phyloP scores from a whole-genome alignment of 2,797 vertebrate genomes.

The Hylomyscus alleni region DNA sequence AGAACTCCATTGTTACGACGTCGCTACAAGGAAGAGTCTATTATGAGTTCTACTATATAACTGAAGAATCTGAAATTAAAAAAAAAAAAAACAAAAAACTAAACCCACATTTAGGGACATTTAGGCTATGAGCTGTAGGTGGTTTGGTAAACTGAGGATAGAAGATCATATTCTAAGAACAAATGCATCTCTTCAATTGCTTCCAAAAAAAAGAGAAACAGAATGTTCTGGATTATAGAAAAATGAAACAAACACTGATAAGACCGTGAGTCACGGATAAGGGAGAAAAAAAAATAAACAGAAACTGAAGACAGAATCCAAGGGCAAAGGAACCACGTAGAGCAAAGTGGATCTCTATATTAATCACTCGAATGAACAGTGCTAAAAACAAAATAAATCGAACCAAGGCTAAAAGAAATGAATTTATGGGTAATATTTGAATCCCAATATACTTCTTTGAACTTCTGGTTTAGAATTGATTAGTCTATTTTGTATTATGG shows the following conservation, averaged over 20 bases:
- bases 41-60: background rate
- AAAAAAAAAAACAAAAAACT: background rate
- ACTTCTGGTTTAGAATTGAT: conserved; percentile 5
- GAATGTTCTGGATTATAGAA: conserved; percentile 29
- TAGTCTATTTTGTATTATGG: background rate
- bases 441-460: background rate
- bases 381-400: conserved; percentile 19
- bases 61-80: conserved; percentile 39
- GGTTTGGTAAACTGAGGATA: background rate
- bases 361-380: conserved; percentile 13
- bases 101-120: conserved; percentile 27
- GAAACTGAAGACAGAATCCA: conserved; percentile 57
- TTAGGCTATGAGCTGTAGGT: background rate
- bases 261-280: background rate
- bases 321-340: conserved; percentile 44
- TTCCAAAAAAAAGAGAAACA: conserved; percentile 31
- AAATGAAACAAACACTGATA: conserved; percentile 47
- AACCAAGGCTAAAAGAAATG: conserved; percentile 23
- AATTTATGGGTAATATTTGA: background rate
- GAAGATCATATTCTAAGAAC: conserved; percentile 53
- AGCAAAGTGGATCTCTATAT: background rate
- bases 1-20: background rate
- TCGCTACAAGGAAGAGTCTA: background rate
- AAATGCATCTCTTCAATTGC: background rate
- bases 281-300: conserved; percentile 2